A percentile compares a stretch with the other conserved stretches of the same genome.
These are phyloP conservation scores for Verasper variegatus DNA, from an alignment of 2,113 vertebrate genomes.

Conservation along the genomic window DNA sequence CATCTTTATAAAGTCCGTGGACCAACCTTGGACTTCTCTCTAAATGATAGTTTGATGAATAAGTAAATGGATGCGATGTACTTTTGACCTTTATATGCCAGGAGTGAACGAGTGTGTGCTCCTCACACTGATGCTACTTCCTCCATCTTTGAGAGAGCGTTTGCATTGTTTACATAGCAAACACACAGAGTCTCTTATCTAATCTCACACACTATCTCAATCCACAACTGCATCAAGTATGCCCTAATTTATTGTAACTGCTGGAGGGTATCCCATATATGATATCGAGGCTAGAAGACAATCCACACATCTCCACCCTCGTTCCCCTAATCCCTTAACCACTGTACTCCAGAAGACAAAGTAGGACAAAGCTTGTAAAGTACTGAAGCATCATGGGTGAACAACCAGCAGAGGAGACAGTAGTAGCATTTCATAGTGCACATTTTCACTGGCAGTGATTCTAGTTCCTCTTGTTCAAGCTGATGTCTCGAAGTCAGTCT, in stretches of 20 bases:
- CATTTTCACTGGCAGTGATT: background rate
- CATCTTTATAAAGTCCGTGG: too few relatives aligned
- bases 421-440: background rate
- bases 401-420: background rate
- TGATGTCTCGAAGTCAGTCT: conserved; percentile 10
- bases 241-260: background rate
- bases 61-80: too few relatives aligned
- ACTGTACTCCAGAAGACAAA: conserved; percentile 12
- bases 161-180: background rate
- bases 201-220: background rate
- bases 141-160: background rate
- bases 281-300: background rate
- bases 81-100: too few relatives aligned
- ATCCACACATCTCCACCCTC: conserved; percentile 2
- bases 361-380: conserved; percentile 1
- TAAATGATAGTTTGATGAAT: too few relatives aligned
- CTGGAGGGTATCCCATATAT: background rate
- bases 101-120: background rate
- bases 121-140: background rate
- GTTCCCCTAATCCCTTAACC: background rate
- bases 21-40: too few relatives aligned
- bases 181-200: too few relatives aligned
- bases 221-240: background rate
- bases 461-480: background rate
- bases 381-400: background rate